Percentiles rank a stretch among this genome's conserved stretches.
phyloP scores from a whole-genome alignment of 2,113 vertebrate genomes.

The pig (Sus scrofa) region DNA sequence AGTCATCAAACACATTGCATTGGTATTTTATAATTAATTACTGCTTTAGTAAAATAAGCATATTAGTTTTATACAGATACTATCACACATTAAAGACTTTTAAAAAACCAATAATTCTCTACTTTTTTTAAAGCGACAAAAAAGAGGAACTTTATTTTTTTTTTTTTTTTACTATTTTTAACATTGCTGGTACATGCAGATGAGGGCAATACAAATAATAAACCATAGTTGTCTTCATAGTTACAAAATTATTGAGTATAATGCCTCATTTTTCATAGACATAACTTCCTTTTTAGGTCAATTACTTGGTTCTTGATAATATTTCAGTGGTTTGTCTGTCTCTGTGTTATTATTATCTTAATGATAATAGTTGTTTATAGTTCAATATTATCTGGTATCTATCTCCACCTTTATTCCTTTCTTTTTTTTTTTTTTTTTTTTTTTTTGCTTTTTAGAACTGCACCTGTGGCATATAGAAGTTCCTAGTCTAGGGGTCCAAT shows the following conservation, averaged over 20 bases:
- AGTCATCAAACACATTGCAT: not conserved
- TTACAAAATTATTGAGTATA: not conserved
- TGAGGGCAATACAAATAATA: not conserved
- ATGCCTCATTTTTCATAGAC: not conserved
- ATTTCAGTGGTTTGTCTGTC: not conserved
- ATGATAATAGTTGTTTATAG: not conserved
- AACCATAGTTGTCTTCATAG: not conserved
- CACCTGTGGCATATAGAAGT: too few relatives aligned
- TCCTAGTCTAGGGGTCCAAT: too few relatives aligned
- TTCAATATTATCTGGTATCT: not conserved
- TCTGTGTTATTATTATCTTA: not conserved
- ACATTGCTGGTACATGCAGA: not conserved
- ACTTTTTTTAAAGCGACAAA: not conserved
- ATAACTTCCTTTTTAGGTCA: too few relatives aligned
- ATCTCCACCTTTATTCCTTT: too few relatives aligned
- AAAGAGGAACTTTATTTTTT: not conserved
- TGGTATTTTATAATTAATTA: not conserved
- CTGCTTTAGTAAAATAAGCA: not conserved
- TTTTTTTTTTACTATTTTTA: conserved; percentile 6
- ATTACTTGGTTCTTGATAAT: not conserved
- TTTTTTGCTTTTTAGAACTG: too few relatives aligned
- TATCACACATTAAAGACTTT: not conserved
- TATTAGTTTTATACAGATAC: not conserved
- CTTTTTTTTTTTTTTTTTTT: too few relatives aligned
- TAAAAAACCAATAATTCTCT: not conserved